Evolutionary conservation across 2,113 vertebrate species (phyloP), one percentile per base, ranked within the genome.

Genomic region (Sebastes fasciatus): DNA sequence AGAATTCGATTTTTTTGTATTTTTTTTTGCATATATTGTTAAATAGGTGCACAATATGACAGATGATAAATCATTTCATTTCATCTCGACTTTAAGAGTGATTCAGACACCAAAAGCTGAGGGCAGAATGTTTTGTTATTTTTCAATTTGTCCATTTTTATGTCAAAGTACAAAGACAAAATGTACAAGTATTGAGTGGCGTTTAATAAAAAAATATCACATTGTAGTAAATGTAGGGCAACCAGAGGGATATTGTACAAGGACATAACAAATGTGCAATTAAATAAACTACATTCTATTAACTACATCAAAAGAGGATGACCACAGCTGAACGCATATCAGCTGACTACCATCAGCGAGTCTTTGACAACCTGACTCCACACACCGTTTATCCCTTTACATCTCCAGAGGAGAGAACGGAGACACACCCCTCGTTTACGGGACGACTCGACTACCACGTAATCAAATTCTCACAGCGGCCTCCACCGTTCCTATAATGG

Each of bases 401-500:
- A 23, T 62, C 46, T 55, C 72, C 69, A 55, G 40, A 54, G 57
- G 64, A 57, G 2, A 60, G 54, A 51, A 66, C 8, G 19, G 43
- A 80, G 82, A 86, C 74, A 80, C 68, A 19, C 60, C 74, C 72
- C 64, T 73, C 40, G 1, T 84, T 86, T 77, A 62, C 74, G 46
- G 61, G 61, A 78, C 17, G 34, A 74, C 74, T 71, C 5, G 17
- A 63, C 82, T 16, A 40, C 26, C 69, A 52, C 70, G 55, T 82
- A 68, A 84, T 88, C 66, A 63, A 34, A 80, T 81, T 66, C 73
- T 70, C 65, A 67, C 58, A 69, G 74, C 58, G 70, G 74, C 68
- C 57, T 66, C 67, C 26, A 54, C 66, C 73, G 78, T 66, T 77
- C 21, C 52, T 43, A 63, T 63, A 74, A 78, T 67, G 72, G 17